Percentiles rank a stretch among this genome's conserved stretches.
Conservation (phyloP, 2,113 vertebrate species). For the Mirounga angustirostris region DNA sequence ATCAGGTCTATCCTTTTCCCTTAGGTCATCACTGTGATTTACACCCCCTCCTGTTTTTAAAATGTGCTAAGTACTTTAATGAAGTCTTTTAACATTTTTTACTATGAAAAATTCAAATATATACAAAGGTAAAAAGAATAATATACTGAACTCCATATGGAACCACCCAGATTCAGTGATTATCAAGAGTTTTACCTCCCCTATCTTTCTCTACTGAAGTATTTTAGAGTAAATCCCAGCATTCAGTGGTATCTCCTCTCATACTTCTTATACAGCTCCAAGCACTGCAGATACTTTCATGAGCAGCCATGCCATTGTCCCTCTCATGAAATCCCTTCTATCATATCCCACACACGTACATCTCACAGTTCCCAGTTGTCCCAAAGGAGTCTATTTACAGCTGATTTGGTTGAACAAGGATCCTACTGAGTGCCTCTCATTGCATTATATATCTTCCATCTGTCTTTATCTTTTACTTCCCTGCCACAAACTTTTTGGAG, state of each 20-base stretch:
- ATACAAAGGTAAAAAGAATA: not conserved
- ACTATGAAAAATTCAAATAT: not conserved
- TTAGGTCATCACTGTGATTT: not conserved
- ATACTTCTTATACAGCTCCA: not conserved
- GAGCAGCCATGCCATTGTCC: not conserved
- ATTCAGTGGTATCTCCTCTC: not conserved
- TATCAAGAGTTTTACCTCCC: not conserved
- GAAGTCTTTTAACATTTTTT: not conserved
- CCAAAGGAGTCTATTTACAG: not conserved
- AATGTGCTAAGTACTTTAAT: not conserved
- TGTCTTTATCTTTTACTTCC: not conserved
- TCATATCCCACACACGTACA: not conserved
- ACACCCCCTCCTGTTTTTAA: not conserved
- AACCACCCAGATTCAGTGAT: not conserved
- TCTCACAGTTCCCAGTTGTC: not conserved
- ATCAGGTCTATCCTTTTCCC: not conserved
- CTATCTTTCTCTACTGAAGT: not conserved
- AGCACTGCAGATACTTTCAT: not conserved
- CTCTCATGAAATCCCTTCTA: not conserved
- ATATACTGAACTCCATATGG: not conserved
- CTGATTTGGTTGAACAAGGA: not conserved
- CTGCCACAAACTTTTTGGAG: not conserved
- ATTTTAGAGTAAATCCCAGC: not conserved
- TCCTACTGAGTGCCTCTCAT: not conserved
- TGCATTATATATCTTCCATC: not conserved